Evolutionary conservation across 2,113 vertebrate species (phyloP).

Genomic region (Nothobranchius furzeri): DNA sequence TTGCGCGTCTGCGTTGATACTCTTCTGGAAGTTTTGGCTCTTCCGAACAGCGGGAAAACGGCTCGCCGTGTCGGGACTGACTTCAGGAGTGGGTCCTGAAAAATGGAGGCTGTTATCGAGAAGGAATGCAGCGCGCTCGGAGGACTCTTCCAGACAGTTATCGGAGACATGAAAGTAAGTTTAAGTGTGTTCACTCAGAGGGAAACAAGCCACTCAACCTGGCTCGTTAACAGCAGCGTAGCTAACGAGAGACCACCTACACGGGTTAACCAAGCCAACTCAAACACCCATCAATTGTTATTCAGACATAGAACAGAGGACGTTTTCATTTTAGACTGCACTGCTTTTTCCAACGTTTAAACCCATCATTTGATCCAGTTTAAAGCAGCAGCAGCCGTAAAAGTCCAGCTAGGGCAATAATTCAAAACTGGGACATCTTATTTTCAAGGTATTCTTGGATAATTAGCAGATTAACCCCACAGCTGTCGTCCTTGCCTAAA

Average conservation of each 20-base stretch:
- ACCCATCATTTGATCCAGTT: conserved; percentile 9
- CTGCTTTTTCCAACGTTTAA: too few relatives aligned
- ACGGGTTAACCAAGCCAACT: neutral
- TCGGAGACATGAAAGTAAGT: conserved; percentile 85
- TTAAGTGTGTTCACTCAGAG: neutral
- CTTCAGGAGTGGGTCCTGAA: conserved; percentile 66
- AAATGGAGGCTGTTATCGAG: conserved; percentile 84
- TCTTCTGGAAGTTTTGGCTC: conserved; percentile 13
- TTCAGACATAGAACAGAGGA: neutral
- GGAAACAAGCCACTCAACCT: neutral
- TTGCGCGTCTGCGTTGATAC: neutral
- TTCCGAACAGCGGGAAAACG: conserved; percentile 38
- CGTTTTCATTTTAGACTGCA: neutral
- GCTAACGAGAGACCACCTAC: neutral
- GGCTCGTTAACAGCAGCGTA: neutral
- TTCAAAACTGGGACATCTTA: conserved; percentile 38
- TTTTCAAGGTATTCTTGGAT: conserved; percentile 34
- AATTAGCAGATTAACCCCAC: conserved; percentile 61
- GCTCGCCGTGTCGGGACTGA: conserved; percentile 60
- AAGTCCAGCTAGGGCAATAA: conserved; percentile 31
- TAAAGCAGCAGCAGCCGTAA: conserved; percentile 13
- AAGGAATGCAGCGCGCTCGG: conserved; percentile 85
- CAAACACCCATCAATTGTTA: neutral
- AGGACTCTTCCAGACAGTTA: conserved; percentile 83
- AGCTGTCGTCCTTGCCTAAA: conserved; percentile 65